Evolutionary conservation across 1,140 invertebrate genomes (phyloP), one percentile per base, ranked within the genome.

Genomic region (Subanguina moxae): DNA sequence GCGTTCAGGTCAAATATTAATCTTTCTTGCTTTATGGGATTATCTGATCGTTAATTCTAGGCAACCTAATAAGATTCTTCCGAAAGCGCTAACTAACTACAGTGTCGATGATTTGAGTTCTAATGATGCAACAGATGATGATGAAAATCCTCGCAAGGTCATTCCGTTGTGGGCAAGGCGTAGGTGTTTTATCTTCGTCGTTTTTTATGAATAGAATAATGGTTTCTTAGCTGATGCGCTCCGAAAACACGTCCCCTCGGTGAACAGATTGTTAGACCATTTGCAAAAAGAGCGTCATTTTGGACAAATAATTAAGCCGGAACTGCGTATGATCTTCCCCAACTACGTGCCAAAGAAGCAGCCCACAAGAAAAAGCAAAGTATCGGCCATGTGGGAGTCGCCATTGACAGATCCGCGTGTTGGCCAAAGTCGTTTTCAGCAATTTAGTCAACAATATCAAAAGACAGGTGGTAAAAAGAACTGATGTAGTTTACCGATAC

Each of bases 341-440:
- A 15, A 15, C n/a, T 25, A 52, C 17, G n/a, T 52, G n/a, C n/a
- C n/a, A 8, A 45, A 52, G 48, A 52, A 52, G 48, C n/a, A 52
- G n/a, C n/a, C 23, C 8, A 8, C 8, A 15, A 19, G 48, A 8
- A 25, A 25, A 15, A 21, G n/a, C n/a, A 38, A 38, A 38, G 32
- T 38, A 11, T 52, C 48, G 8, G 48, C 48, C 17, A 25, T 21
- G 23, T 52, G 48, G 48, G 48, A 52, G 15, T 52, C 48, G 3
- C 48, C 48, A 5, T 52, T 52, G 48, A 7, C n/a, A 19, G 23
- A 52, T 52, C 48, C 48, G 15, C 3, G 48, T 7, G 48, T 52
- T 52, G 48, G n/a, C n/a, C n/a, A 52, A 52, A 52, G 48, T 52
- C 48, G 48, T 52, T 52, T 52, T 25, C 48, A 38, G 32, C 32